Evolutionary conservation across 2,113 vertebrate species (phyloP), one percentile per base, ranked within the genome.

Genomic region (Corvus cornix): DNA sequence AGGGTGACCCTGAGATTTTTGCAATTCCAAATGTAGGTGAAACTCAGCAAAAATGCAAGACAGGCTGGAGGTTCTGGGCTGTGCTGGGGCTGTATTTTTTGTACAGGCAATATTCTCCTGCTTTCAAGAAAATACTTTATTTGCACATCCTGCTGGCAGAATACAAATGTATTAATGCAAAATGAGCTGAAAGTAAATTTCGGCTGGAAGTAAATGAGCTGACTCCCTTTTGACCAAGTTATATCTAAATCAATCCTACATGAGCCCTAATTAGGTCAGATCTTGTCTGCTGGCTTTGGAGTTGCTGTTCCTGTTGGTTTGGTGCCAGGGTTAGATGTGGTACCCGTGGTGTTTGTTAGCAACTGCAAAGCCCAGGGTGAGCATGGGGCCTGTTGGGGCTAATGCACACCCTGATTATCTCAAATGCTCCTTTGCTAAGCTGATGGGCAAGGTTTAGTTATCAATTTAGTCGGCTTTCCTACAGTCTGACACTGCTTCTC

Each of bases 301-400:
- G 44, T 7, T 75, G 52, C 37, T 37, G 5, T 4, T 62, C 7
- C 31, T 78, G 52, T 30, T 35, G 2, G 7, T 66, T 27, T 89
- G 63, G 30, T 46, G 76, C 24, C 44, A 46, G 39, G n/a, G n/a
- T 51, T 31, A 7, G 31, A 3, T 58, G 3, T 7, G 58, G 10
- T 9, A 4, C 11, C 33, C 14, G 0, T 7, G 59, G 5, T 0
- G 1, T 62, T 64, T 80, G 49, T 39, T 19, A 64, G 33, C 23
- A 63, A 0, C 58, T n/a, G 33, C 58, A 75, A 30, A 63, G 44
- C 22, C 31, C 43, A 16, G 6, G 0, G 23, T 24, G 69, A 63
- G 53, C 23, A 11, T 20, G 51, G 44, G 27, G 16, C 15, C 27
- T 52, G 2, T 7, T 62, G 49, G 66, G 76, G 10, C 39, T 55